Evolutionary conservation across 2,797 vertebrate genomes (phyloP).

Genomic region (Scomberomorus guttatus): DNA sequence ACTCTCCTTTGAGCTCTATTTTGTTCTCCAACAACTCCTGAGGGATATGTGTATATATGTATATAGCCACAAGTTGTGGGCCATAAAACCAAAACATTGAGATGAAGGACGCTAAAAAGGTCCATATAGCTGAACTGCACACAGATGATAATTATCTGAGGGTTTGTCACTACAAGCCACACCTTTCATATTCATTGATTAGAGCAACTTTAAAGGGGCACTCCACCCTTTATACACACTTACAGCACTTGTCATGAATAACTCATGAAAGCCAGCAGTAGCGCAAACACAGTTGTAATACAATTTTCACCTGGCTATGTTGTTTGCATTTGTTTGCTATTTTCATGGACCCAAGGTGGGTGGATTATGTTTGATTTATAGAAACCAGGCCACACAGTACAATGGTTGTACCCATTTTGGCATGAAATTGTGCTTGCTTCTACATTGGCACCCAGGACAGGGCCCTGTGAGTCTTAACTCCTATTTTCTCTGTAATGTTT

Average conservation of each 20-base stretch:
- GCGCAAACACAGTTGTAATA: neutral
- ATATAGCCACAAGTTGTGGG: too few relatives aligned
- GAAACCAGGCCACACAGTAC: neutral
- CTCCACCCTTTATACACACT: too few relatives aligned
- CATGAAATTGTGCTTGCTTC: neutral
- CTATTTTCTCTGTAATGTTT: neutral
- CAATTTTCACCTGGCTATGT: neutral
- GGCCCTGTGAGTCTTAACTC: neutral
- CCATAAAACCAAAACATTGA: too few relatives aligned
- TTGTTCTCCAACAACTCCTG: neutral
- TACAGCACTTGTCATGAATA: too few relatives aligned
- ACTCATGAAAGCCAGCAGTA: neutral
- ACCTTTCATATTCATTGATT: too few relatives aligned
- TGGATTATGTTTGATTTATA: neutral
- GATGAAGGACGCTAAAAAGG: neutral
- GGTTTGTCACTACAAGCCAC: too few relatives aligned
- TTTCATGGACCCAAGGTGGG: neutral
- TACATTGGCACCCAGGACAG: neutral
- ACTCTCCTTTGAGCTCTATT: neutral
- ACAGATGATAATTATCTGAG: too few relatives aligned
- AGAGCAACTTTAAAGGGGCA: too few relatives aligned
- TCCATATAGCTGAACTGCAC: too few relatives aligned
- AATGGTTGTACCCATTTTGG: neutral
- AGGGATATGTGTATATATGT: too few relatives aligned
- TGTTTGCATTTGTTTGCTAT: neutral